Evolutionary conservation across 2,797 vertebrate genomes (phyloP), one percentile per base, ranked within the genome.

Genomic region (Eleutherodactylus coqui): DNA sequence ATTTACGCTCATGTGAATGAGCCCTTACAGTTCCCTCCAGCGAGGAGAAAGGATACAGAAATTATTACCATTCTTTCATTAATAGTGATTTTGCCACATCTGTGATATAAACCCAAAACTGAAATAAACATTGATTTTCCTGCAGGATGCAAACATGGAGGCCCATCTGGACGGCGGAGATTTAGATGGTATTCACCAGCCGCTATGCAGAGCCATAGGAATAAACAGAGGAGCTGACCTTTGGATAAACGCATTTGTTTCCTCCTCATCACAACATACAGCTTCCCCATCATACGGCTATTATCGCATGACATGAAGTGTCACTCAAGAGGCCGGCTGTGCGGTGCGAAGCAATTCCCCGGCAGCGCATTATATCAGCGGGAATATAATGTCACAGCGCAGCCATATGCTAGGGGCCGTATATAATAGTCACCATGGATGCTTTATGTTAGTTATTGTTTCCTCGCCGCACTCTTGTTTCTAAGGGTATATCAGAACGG

Each of bases 51-150:
- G 36, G 76, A 38, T 14, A 34, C 29, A 5, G 24, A 80, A 69
- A 67, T 81, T 62, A 69, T n/a, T 32, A 32, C n/a, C 58, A 36
- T 19, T 67, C 36, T 79, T 64, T 60, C 24, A 13, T 64, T 47
- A 27, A 43, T 43, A 19, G 34, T 43, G 53, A 34, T 32, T 81
- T 36, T 55, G 32, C 17, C 51, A 69, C n/a, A 8, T 34, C 10
- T 43, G 11, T 27, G 24, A 80, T 80, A 24, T 41, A 55, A 70
- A 72, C 43, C 49, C 43, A 55, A 43, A 72, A 47, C 36, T 58
- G 67, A 21, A 82, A 82, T 45, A 67, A 67, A 67, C 43, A 82
- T 82, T 69, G 79, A 82, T 72, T 81, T 80, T 51, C 45, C 62
- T 21, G 38, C 24, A 17, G 24, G 2, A n/a, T 45, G 53, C 41